phyloP scores from a whole-genome alignment of 2,888 invertebrate genomes.

The Tenthredo amoena region DNA sequence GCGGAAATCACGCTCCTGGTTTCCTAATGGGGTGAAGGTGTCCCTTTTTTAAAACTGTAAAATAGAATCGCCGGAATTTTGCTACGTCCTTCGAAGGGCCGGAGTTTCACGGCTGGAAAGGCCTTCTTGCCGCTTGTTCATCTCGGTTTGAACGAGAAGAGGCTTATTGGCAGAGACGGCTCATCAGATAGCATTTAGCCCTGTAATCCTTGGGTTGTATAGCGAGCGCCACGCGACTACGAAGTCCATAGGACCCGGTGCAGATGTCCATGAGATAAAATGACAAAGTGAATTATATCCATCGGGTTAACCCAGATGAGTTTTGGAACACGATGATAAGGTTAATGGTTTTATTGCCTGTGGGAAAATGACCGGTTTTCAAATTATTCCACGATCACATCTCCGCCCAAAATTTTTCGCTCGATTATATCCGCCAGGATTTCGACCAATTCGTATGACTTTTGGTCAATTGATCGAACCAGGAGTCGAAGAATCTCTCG shows the following conservation, averaged over 20 bases:
- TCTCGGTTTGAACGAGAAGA: conserved; percentile 45
- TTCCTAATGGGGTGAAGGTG: background rate
- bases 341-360: conserved; percentile 77
- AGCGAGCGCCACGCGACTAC: conserved; percentile 75
- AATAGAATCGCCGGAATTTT: background rate
- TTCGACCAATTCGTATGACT: background rate
- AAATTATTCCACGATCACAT: background rate
- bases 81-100: background rate
- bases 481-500: background rate
- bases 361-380: conserved; percentile 67
- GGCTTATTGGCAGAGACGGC: conserved; percentile 69
- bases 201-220: conserved; percentile 61
- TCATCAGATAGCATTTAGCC: conserved; percentile 75
- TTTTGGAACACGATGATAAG: conserved; percentile 69
- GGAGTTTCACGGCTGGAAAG: background rate
- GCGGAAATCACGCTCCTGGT: background rate
- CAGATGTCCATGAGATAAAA: conserved; percentile 67
- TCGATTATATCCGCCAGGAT: background rate
- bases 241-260: conserved; percentile 56
- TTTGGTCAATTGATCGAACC: background rate
- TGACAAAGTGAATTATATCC: conserved; percentile 74
- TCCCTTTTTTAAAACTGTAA: background rate
- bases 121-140: conserved; percentile 19
- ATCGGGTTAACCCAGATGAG: conserved; percentile 68
- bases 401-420: background rate